Evolutionary conservation across 1,140 invertebrate species (phyloP), one percentile per base, ranked within the genome.

Genomic region (Drosophila bocqueti): DNA sequence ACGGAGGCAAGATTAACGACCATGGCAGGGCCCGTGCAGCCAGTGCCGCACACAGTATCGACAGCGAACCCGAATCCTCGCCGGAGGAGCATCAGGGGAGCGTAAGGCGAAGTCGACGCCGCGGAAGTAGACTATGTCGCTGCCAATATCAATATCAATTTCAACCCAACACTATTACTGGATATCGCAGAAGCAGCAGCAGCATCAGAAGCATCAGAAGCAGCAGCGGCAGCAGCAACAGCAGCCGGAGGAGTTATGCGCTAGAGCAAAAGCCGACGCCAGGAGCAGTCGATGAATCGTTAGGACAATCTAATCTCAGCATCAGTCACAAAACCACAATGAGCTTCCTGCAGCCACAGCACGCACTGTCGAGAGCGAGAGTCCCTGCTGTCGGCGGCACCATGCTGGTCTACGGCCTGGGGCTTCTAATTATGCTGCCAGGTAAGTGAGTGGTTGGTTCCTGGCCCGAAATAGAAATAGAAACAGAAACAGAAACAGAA

Each of bases 391-490:
- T 49, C 18, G 46, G 66, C 50, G 46, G 64, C n/a, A 74, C 36
- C 21, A 74, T 85, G 83, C 64, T 90, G 63, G 71, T 61, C 46
- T 90, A 81, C 72, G 66, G 66, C 24, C 66, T 89, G 49, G 85
- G 69, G 58, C 46, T 84, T 21, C 66, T 89, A 46, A 79, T 85
- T 64, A 49, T 89, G 55, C 65, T 89, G 75, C 84, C 84, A 84
- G 84, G 84, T 89, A 36, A 87, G 84, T 81, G 54, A 24, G 52
- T 55, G 54, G 18, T 16, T 55, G 54, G 18, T 16, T 18, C 34
- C 46, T 26, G 3, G 15, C 21, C 36, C 16, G 34, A 24, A 55
- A 24, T 40, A 40, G 36, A 15, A 29, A 49, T 36, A 42, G 55
- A 36, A 60, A 50, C 46, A 42, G 55, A 36, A 26, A 31, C 36